Base-by-base conservation (phyloP, 2,888 invertebrate species). In the Anodontia alba region DNA sequence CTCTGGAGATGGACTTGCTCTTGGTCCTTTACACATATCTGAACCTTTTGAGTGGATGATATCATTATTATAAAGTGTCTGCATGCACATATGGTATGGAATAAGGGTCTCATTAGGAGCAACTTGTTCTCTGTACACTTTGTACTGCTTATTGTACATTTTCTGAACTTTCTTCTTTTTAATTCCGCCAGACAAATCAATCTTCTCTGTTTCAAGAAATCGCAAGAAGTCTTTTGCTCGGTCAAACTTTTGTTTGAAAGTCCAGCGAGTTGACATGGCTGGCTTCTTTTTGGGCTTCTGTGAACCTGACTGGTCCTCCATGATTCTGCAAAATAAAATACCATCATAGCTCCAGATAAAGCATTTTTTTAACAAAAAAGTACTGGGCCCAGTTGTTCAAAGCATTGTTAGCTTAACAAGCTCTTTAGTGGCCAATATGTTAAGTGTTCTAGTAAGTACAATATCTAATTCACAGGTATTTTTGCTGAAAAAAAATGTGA, bases 121-220 rank as follows among this genome's bases (percentile, higher is more conserved):
- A 7, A 87, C 76, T 46, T 89, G 85, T n/a, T 66, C 31, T 36
- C 80, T 80, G 69, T 89, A 87, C 29, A 29, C 57, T 31, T 36
- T 73, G 71, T 89, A 90, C 8, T 83, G 62, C 15, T 73, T 80
- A 31, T 76, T 67, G 72, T 89, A 90, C 20, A 78, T 51, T 3
- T 73, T 78, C 43, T 72, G 71, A 20, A 88, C 43, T 12, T 83
- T 73, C 1, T 71, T 69, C 76, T 83, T 86, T 0, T 31, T 51
- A 29, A 81, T 62, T 15, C 87, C 88, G 46, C 72, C 43, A 12
- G 62, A 62, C 23, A 90, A 23, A 7, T 71, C 43, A 23, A 87
- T 80, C 57, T 83, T 76, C 57, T 89, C 82, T 57, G 87, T 87
- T 31, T 78, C 62, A 29, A 87, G 68, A 62, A 80, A 90, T 12